Evolutionary conservation across 2,888 invertebrate species (phyloP), one percentile per base, ranked within the genome.

Genomic region (Penaeus monodon): DNA sequence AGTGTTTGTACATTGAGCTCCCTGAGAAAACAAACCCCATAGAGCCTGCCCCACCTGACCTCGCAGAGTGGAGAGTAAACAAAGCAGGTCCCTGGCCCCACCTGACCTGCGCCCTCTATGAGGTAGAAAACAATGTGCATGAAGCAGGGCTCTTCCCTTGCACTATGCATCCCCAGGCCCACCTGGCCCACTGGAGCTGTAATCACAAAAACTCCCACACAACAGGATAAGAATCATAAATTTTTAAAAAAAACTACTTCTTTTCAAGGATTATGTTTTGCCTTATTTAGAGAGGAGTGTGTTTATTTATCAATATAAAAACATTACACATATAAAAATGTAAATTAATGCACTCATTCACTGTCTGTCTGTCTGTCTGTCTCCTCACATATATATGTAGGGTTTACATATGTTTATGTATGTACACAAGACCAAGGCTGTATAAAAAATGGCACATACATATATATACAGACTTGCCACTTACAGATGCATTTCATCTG

Each of bases 1-100:
- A 84, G 87, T 87, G 83, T 87, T 87, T 87, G 87, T 87, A 87
- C 87, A 87, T 78, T 87, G 84, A 84, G 87, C 87, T 87, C 87
- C 87, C 87, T 87, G 87, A 87, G 87, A n/a, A 83, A 87, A 87
- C 87, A 87, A 80, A 83, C n/a, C 70, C 83, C 87, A 78, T 76
- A 76, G 82, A 64, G 82, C 81, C 82, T 86, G 81, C 81, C 81
- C n/a, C 77, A 81, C 86, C 68, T 57, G 64, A 77, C 81, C 76
- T 81, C 86, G 81, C 74, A 81, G 81, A 76, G 63, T 57, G 29
- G 65, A 79, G 65, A 63, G 70, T 79, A 79, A 85, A 85, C 44
- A 85, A n/a, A n/a, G 64, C 73, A 87, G 87, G 83, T 84, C 83
- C 87, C 86, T 87, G n/a, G 77, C 79, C 79, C 87, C 87, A 38